Percentiles rank a stretch among this genome's conserved stretches.
Conservation (phyloP, 2,797 vertebrate species). For the Erpetoichthys calabaricus region DNA sequence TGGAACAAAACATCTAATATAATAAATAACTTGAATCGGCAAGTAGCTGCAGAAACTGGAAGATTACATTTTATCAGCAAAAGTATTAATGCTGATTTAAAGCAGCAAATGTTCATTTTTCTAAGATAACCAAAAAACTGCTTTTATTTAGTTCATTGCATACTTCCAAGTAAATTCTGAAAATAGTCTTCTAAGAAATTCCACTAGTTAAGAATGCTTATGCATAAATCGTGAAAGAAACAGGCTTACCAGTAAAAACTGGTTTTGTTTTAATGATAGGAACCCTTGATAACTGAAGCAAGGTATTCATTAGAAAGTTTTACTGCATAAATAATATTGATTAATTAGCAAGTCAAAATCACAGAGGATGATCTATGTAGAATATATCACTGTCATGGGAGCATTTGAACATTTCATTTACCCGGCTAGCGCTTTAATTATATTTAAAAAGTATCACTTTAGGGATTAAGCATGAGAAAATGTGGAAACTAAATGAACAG, state of each 20-base stretch:
- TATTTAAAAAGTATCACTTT: conserved; percentile 33
- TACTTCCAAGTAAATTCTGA: too few species aligned
- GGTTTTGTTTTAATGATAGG: conserved; percentile 32
- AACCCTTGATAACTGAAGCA: conserved; percentile 37
- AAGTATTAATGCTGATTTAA: too few species aligned
- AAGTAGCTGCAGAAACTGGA: too few species aligned
- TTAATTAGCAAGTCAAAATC: conserved; percentile 61
- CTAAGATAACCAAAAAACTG: too few species aligned
- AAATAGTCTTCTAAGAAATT: too few species aligned
- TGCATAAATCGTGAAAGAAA: too few species aligned
- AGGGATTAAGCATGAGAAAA: background rate
- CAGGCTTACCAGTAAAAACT: conserved; percentile 30
- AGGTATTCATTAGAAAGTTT: conserved; percentile 49
- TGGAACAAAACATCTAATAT: too few species aligned
- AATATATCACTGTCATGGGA: conserved; percentile 55
- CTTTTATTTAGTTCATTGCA: too few species aligned
- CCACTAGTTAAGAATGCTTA: too few species aligned
- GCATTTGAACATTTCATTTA: conserved; percentile 50
- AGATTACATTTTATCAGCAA: too few species aligned
- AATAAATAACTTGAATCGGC: too few species aligned
- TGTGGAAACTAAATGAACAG: background rate
- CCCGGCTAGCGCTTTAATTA: conserved; percentile 45
- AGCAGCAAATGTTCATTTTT: too few species aligned
- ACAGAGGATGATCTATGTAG: conserved; percentile 55
- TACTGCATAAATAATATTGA: conserved; percentile 59